Conservation (phyloP, 1,140 invertebrate genomes). For the Andricus grossulariae region DNA sequence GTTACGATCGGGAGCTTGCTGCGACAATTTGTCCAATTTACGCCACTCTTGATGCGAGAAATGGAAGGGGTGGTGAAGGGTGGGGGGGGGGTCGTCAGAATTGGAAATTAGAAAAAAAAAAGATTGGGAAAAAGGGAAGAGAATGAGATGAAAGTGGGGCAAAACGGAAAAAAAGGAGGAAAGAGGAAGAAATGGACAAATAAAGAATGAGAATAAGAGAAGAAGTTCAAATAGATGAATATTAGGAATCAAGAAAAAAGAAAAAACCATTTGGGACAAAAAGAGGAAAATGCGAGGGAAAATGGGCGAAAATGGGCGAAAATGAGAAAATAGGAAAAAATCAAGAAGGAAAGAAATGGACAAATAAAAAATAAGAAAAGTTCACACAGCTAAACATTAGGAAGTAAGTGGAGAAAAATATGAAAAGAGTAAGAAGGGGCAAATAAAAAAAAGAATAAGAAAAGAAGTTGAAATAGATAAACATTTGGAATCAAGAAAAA, state of each 20-base stretch:
- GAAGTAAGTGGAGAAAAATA: background rate
- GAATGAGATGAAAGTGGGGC: background rate
- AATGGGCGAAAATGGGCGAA: background rate
- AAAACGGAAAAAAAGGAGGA: background rate
- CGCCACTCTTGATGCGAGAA: conserved; percentile 23
- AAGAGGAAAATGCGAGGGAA: background rate
- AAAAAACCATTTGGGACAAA: background rate
- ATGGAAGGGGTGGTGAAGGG: background rate
- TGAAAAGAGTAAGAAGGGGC: background rate
- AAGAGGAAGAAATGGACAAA: no score
- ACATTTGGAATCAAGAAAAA: no score
- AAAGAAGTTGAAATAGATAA: no score
- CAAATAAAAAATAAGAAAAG: no score
- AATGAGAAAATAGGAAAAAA: background rate
- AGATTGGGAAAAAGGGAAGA: background rate
- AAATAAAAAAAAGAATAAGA: no score
- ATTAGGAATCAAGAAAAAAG: no score
- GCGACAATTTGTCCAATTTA: conserved; percentile 26
- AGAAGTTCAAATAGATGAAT: no score
- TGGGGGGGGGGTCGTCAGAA: background rate
- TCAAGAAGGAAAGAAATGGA: background rate
- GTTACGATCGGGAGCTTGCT: conserved; percentile 7
- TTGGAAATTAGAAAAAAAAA: background rate
- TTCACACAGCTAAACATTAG: no score
- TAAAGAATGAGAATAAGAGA: no score